These are phyloP conservation scores for Uloborus plumipes DNA, from an alignment of 2,888 invertebrate species.

Conservation along the genomic window DNA sequence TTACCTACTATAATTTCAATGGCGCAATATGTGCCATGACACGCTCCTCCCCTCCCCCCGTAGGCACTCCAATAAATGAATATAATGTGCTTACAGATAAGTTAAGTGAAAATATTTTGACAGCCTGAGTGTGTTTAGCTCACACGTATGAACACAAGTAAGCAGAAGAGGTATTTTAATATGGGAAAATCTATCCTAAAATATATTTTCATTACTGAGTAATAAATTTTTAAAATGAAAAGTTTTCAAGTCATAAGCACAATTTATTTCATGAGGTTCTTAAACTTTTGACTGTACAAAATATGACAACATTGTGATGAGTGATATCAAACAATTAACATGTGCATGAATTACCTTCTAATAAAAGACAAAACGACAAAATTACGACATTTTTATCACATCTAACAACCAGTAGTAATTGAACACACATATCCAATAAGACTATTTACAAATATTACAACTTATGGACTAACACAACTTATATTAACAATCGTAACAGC, in stretches of 20 bases:
- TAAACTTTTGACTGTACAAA: slow-evolving; percentile 63
- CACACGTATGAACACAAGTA: too few relatives aligned
- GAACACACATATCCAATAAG: slow-evolving; percentile 27
- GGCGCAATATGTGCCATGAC: too few relatives aligned
- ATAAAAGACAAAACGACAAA: slow-evolving; percentile 11
- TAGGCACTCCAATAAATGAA: too few relatives aligned
- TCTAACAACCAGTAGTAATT: background rate
- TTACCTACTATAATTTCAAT: too few relatives aligned
- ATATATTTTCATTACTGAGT: too few relatives aligned
- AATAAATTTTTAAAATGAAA: background rate
- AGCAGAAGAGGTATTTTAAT: too few relatives aligned
- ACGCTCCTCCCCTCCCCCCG: too few relatives aligned
- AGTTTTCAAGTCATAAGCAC: background rate
- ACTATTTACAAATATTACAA: slow-evolving; percentile 46
- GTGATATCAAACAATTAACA: slow-evolving; percentile 39
- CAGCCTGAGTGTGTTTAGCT: too few relatives aligned
- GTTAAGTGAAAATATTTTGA: too few relatives aligned
- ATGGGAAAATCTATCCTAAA: too few relatives aligned
- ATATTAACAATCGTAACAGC: background rate
- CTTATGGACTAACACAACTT: slow-evolving; percentile 12
- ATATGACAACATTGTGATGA: slow-evolving; percentile 32
- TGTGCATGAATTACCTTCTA: slow-evolving; percentile 33
- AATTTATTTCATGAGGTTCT: slow-evolving; percentile 51
- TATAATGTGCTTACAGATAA: too few relatives aligned
- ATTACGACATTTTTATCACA: slow-evolving; percentile 1